Base-by-base conservation (phyloP, 2,797 vertebrate genomes). In the Antrozous pallidus region DNA sequence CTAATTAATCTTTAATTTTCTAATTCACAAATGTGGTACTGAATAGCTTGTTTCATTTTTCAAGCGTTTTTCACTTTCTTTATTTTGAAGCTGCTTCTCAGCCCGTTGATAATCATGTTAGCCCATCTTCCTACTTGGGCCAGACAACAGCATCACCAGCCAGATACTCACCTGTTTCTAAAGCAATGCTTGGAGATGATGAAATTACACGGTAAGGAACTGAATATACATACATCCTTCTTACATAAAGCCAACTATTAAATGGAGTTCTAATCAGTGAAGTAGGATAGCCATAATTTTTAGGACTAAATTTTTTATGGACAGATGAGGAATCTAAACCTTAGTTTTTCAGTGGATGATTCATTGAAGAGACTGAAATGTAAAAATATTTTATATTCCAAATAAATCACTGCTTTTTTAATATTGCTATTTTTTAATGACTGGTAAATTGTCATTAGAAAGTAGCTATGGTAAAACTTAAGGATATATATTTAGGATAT, bases 91-190 rank as follows among this genome's bases (percentile, higher is more conserved):
- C 99, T 67, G 98, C 98, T 98, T 98, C 99, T 91, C 99, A 98
- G 74, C 98, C 99, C 97, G 96, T 99, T 96, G 99, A 99, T 97
- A 99, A 99, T 97, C 99, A 99, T 98, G 98, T 99, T 98, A 98
- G 98, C 96, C 97, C 99, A 31, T 98, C 99, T 92, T 98, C 96
- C 97, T 99, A 98, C 98, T 77, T 99, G 98, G 98, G 98, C 45
- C 99, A 99, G 96, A 80, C 99, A 3, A 98, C 98, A 8, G 97
- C 99, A 4, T 98, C 99, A 28, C 98, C 99, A 2, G 98, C 99
- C 71, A 97, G 98, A 85, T 99, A 99, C 77, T 99, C 99, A 0
- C 99, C 99, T 5, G 98, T 99, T 90, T 98, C 99, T 17, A 99
- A 99, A 98, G 98, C 98, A 97, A 97, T 98, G 95, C 98, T 98